Conservation (phyloP, 1,140 invertebrate genomes). For the Palaemon carinicauda region DNA sequence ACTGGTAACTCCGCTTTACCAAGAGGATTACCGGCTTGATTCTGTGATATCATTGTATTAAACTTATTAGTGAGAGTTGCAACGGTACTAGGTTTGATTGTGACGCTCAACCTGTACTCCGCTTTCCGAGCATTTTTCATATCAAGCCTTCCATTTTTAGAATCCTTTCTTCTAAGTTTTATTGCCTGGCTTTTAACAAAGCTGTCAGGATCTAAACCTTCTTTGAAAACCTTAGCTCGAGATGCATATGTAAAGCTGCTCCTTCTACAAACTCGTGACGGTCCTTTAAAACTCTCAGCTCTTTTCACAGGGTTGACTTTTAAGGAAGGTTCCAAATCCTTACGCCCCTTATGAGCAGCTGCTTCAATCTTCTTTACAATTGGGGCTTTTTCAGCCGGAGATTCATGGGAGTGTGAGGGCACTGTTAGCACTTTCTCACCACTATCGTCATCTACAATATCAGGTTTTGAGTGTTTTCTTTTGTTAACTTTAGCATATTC, state of each 20-base stretch:
- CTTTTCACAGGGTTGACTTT: constrained; percentile 53
- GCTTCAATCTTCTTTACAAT: constrained; percentile 56
- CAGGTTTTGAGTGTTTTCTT: constrained; percentile 44
- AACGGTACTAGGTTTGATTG: constrained; percentile 55
- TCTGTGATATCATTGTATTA: constrained; percentile 58
- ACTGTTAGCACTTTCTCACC: not conserved
- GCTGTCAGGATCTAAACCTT: constrained; percentile 38
- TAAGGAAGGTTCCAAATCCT: constrained; percentile 44
- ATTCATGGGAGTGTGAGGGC: constrained; percentile 4
- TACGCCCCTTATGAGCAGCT: constrained; percentile 37
- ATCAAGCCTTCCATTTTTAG: constrained; percentile 44
- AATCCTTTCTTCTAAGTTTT: constrained; percentile 50
- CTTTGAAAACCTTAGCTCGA: constrained; percentile 41
- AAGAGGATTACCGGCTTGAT: constrained; percentile 38
- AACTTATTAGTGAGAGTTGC: constrained; percentile 56
- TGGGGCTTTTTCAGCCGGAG: constrained; percentile 52
- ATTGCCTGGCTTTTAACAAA: constrained; percentile 53
- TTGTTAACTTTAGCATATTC: constrained; percentile 59
- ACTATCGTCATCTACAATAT: constrained; percentile 42
- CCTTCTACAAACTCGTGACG: constrained; percentile 39
- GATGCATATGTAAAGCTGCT: constrained; percentile 46
- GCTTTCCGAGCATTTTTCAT: constrained; percentile 49
- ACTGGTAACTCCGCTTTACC: constrained; percentile 32
- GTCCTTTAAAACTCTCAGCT: constrained; percentile 54
- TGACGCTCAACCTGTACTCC: constrained; percentile 56